These are phyloP conservation scores for Zaprionus lachaisei DNA, from an alignment of 1,140 invertebrate species.

Conservation along the genomic window DNA sequence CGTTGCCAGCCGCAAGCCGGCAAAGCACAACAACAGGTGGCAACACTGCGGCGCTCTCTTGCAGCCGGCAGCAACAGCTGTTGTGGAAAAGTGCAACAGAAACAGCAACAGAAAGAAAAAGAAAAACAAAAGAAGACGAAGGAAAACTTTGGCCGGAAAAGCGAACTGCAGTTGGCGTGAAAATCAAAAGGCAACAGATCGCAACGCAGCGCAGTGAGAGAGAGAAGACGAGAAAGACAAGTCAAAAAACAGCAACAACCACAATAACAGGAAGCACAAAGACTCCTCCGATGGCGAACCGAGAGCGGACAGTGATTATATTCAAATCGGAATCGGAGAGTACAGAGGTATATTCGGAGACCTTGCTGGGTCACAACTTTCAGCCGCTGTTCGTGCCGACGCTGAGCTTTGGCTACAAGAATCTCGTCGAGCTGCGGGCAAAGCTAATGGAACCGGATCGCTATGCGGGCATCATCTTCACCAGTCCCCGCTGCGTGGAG, in stretches of 20 bases:
- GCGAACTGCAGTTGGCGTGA: background rate
- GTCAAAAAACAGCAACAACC: background rate
- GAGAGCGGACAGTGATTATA: conserved; percentile 85
- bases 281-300: conserved; percentile 32
- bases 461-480: conserved; percentile 86
- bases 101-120: background rate
- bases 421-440: conserved; percentile 79
- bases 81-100: background rate
- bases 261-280: conserved; percentile 37
- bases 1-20: background rate
- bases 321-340: conserved; percentile 86
- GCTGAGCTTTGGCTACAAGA: conserved; percentile 85
- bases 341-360: conserved; percentile 85
- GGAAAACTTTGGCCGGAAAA: background rate
- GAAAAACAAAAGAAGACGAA: background rate
- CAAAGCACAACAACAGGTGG: conserved; percentile 14
- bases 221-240: background rate
- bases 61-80: conserved; percentile 28
- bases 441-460: conserved; percentile 82
- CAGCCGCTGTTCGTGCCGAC: conserved; percentile 86
- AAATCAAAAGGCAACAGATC: conserved; percentile 2
- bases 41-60: conserved; percentile 9
- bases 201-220: background rate
- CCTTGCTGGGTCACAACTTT: conserved; percentile 84
- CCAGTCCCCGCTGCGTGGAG: conserved; percentile 85